phyloP scores from a whole-genome alignment of 2,888 invertebrate genomes.

The Sericinus montela region DNA sequence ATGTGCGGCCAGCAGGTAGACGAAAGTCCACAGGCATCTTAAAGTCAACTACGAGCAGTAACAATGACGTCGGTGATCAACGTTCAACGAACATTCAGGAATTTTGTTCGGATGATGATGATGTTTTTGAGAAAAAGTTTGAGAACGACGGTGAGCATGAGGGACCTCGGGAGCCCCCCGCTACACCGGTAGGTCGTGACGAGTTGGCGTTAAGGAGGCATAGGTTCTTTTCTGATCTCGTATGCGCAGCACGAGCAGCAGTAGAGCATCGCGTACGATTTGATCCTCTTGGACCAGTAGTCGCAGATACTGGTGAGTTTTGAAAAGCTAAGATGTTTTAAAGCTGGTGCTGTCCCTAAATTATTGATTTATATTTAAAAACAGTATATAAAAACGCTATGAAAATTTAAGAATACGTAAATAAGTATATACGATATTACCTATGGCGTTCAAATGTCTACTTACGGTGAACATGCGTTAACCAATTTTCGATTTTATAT shows the following conservation, averaged over 20 bases:
- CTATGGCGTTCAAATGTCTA: too few relatives aligned
- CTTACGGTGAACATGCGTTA: too few relatives aligned
- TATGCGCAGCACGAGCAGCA: slow-evolving; percentile 85
- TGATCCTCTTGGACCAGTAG: slow-evolving; percentile 84
- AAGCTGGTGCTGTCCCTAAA: too few relatives aligned
- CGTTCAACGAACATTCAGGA: slow-evolving; percentile 36
- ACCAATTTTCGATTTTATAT: too few relatives aligned
- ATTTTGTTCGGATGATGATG: slow-evolving; percentile 74
- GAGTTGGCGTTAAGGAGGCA: slow-evolving; percentile 87
- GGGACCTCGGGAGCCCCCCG: slow-evolving; percentile 83
- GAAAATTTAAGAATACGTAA: too few relatives aligned
- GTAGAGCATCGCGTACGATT: slow-evolving; percentile 87
- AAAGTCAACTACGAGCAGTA: slow-evolving; percentile 62
- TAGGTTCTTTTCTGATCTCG: slow-evolving; percentile 87
- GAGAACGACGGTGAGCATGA: slow-evolving; percentile 56
- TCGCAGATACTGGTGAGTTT: slow-evolving; percentile 80
- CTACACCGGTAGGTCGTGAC: slow-evolving; percentile 88
- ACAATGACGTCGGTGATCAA: slow-evolving; percentile 43
- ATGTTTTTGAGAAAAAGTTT: slow-evolving; percentile 79
- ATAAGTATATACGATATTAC: too few relatives aligned
- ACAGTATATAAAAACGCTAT: too few relatives aligned
- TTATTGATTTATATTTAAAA: too few relatives aligned
- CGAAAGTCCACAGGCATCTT: slow-evolving; percentile 71
- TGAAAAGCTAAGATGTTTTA: slow-evolving; percentile 1
- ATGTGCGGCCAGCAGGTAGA: slow-evolving; percentile 50